Base-by-base conservation (phyloP, 2,797 vertebrate species). In the Leptodactylus fallax region DNA sequence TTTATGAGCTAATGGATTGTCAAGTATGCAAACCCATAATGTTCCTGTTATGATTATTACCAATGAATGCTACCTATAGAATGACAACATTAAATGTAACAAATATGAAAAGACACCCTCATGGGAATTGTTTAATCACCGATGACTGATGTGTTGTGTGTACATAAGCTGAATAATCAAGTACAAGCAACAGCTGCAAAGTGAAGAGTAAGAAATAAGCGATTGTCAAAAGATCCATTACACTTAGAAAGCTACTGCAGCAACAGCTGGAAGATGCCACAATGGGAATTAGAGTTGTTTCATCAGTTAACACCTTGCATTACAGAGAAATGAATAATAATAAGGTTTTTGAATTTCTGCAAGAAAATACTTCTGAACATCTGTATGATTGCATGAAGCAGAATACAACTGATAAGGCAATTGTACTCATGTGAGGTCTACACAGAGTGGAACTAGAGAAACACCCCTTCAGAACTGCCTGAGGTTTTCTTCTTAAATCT, bases 111-210 rank as follows among this genome's bases (percentile, higher is more conserved):
- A 60, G 53, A 11, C 8, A 6, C 12, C 11, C 78, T 19, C 78
- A 17, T 23, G 61, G n/a, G n/a, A 27, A 27, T 55, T 55, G 49
- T 83, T 55, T 69, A 55, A 83, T 67, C n/a, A 82, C 61, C 9
- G 45, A 67, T 53, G 19, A 81, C 51, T n/a, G 79, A 69, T 67
- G 27, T 53, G 55, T 77, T 55, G 47, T 83, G 23, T 69, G 65
- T 69, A 25, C 65, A 17, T 36, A 81, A 65, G 60, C 6, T 23
- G 61, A 51, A 49, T 81, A 69, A 71, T 67, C 36, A 81, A 47
- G 61, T 25, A 72, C 67, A 72, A 71, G 81, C 81, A 83, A 83
- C 81, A 83, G 81, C 67, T 83, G 67, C 81, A 72, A 82, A 83
- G 81, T 45, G 27, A 72, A 45, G 53, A 21, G 12, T 7, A 56